These are phyloP conservation scores for Netelia inedita DNA, from an alignment of 2,888 invertebrate species.

Conservation along the genomic window DNA sequence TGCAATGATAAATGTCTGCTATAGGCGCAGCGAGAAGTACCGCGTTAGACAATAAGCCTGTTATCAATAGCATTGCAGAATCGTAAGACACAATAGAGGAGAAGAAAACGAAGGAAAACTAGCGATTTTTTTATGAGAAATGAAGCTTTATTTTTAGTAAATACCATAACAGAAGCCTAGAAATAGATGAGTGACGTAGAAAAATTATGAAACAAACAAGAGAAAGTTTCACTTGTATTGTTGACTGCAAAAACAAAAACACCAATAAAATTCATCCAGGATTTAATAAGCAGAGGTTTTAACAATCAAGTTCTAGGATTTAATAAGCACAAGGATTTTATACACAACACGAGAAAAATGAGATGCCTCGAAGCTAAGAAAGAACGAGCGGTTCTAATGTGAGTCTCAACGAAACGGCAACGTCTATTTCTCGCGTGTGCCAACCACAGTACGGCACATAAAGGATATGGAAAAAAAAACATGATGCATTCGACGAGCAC, in stretches of 20 bases:
- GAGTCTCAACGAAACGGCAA: not conserved
- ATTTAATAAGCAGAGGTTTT: not conserved
- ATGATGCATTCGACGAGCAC: no score
- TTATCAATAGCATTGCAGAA: not conserved
- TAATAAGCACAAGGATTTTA: not conserved
- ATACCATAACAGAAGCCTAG: not conserved
- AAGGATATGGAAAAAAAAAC: not conserved
- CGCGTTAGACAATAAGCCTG: slow-evolving; percentile 17
- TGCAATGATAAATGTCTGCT: slow-evolving; percentile 37
- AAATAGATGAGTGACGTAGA: not conserved
- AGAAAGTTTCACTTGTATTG: not conserved
- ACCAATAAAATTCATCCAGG: not conserved
- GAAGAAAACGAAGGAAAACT: not conserved
- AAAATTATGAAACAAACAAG: not conserved
- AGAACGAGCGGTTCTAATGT: not conserved
- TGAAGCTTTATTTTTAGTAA: not conserved
- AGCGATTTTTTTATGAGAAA: not conserved
- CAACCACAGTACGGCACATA: not conserved
- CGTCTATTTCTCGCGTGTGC: slow-evolving; percentile 11
- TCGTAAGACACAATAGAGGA: not conserved
- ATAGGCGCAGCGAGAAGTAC: not conserved
- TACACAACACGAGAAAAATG: not conserved
- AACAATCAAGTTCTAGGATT: not conserved
- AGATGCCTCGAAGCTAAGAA: not conserved
- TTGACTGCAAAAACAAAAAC: slow-evolving; percentile 1